Evolutionary conservation across 1,140 invertebrate species (phyloP).

Genomic region (Monochamus saltuarius): DNA sequence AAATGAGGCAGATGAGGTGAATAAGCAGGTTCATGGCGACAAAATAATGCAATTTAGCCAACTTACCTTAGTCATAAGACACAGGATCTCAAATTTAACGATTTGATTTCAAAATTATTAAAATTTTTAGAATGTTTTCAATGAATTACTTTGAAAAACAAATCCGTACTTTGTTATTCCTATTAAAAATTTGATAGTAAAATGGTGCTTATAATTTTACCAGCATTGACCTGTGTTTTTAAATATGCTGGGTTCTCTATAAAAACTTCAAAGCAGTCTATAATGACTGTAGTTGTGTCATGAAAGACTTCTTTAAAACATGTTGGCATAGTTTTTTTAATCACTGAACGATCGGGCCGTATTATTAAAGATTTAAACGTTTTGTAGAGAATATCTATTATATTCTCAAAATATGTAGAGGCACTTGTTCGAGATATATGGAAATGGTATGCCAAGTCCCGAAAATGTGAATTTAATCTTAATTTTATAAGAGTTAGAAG

Average conservation of each 20-base stretch:
- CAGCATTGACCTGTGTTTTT: slow-evolving; percentile 20
- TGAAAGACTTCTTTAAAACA: slow-evolving; percentile 9
- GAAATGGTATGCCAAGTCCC: slow-evolving; percentile 9
- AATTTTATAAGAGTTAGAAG: slow-evolving; percentile 13
- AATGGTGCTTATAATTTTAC: slow-evolving; percentile 33
- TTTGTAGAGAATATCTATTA: slow-evolving; percentile 12
- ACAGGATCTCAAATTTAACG: no score
- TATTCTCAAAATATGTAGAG: slow-evolving; percentile 7
- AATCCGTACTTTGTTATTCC: no score
- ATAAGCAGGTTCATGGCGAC: no score
- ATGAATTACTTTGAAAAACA: no score
- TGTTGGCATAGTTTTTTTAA: neutral
- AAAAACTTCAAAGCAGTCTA: slow-evolving; percentile 28
- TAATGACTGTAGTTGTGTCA: slow-evolving; percentile 21
- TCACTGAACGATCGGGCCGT: slow-evolving; percentile 4
- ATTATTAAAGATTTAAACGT: neutral
- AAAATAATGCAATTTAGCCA: no score
- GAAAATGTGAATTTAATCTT: slow-evolving; percentile 11
- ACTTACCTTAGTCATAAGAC: no score
- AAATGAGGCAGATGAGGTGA: no score
- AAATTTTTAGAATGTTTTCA: no score
- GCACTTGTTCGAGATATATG: slow-evolving; percentile 12
- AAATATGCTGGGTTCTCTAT: slow-evolving; percentile 21
- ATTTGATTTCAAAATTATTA: no score
- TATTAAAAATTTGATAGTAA: slow-evolving; percentile 34